Evolutionary conservation across 2,797 vertebrate species (phyloP), one percentile per base, ranked within the genome.

Genomic region (Phylloscopus collybita): DNA sequence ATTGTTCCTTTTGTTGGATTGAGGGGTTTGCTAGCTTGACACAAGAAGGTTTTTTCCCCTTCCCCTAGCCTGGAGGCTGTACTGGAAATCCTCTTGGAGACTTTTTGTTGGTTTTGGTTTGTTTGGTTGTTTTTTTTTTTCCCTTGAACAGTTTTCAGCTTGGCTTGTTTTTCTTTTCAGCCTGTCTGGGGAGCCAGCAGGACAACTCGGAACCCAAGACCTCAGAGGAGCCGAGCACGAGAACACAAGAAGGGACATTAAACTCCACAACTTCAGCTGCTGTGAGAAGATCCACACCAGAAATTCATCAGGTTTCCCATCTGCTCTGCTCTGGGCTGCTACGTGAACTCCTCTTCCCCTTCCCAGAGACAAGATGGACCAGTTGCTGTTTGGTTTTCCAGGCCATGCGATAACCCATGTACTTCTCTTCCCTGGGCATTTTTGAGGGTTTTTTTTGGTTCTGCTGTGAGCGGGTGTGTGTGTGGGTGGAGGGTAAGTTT

Each of bases 201-300:
- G 47, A 42, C 4, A 2, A 0, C 11, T 9, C 11, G 22, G 30
- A 62, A 27, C 18, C 18, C 0, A 0, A n/a, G 11, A n/a, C 6
- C 11, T 27, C 1, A 2, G 59, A 51, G 18, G 5, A 62, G 36
- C 23, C n/a, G 47, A 42, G n/a, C 53, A 32, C 5, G 19, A 32
- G 53, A 54, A 21, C 29, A n/a, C 4, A 1, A 42, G 14, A 40
- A 62, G n/a, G 11, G 23, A 29, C 14, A 40, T n/a, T 26, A 51
- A 61, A 62, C 5, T 50, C 5, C 36, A 50, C 22, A 22, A 3
- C 9, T 51, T 17, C 1, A 4, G 18, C 18, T 51, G 59, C 59
- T 51, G 30, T 11, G 30, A 42, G 19, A 25, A 53, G 59, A 42
- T 3, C 9, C 15, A 17, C 0, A 0, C 11, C 38, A 76, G 30